Conservation (phyloP, 2,888 invertebrate genomes). For the Baronia brevicornis region DNA sequence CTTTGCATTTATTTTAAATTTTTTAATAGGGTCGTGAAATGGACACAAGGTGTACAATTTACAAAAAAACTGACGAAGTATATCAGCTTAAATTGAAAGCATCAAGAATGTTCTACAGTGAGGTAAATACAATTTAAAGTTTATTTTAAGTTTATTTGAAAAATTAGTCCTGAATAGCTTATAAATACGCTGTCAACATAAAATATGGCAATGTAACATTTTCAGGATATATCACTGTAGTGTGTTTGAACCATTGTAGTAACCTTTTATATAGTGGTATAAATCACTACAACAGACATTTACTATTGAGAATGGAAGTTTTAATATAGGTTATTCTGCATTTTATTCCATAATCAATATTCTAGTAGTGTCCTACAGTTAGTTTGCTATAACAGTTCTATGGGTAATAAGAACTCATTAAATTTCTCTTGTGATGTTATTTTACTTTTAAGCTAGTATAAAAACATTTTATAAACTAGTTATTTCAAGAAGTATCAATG, state of each 20-base stretch:
- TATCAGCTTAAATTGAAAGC: constrained; percentile 98
- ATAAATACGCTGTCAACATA: neutral
- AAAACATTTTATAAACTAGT: neutral
- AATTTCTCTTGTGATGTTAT: too few species aligned
- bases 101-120: constrained; percentile 92
- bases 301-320: neutral
- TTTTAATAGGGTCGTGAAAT: constrained; percentile 86
- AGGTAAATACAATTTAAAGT: too few species aligned
- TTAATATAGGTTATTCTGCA: too few species aligned
- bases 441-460: too few species aligned
- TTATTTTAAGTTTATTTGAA: too few species aligned
- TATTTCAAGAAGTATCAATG: too few species aligned
- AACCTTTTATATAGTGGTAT: constrained; percentile 30
- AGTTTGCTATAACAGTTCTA: too few species aligned
- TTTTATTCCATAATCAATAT: too few species aligned
- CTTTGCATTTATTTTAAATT: too few species aligned
- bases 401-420: too few species aligned
- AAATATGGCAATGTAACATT: constrained; percentile 2
- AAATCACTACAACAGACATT: constrained; percentile 36
- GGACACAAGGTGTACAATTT: constrained; percentile 97
- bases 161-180: neutral
- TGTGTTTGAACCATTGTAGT: constrained; percentile 38
- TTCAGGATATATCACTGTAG: constrained; percentile 35
- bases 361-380: too few species aligned
- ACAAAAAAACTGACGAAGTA: constrained; percentile 97